Evolutionary conservation across 2,888 invertebrate species (phyloP), one percentile per base, ranked within the genome.

Genomic region (Lapara coniferarum): DNA sequence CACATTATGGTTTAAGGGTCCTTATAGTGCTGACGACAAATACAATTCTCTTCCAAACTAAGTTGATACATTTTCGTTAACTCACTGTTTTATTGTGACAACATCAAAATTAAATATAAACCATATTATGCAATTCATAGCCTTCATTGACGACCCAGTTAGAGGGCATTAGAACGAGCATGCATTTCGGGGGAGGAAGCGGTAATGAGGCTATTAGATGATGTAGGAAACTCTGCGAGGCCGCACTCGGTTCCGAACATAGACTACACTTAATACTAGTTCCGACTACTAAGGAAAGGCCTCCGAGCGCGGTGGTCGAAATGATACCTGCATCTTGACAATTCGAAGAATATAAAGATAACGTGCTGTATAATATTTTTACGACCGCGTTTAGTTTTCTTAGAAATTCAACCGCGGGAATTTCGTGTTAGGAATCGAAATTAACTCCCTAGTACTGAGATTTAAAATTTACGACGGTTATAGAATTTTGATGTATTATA

Each of bases 221-320:
- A 85, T 83, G 77, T 82, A 85, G 88, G 90, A 90, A 88, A 79
- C 81, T 68, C 75, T 67, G 73, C 85, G 81, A 89, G 88, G 89
- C 77, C 85, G 71, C 70, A 68, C 76, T 75, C 63, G 75, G 75
- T 81, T 78, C 84, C 82, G 85, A 79, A 12, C 49, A 63, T 37
- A 37, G 37, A 8, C 37, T 37, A 37, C 37, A 37, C 37, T 37
- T 37, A 37, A 37, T 37, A 37, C 8, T 37, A 37, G 37, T 37
- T 37, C 37, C 37, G 37, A 37, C 63, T 57, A 14, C 25, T 25
- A 25, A 2, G 57, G 30, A 57, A 30, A 19, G 63, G 13, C 49
- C 63, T 63, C 19, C 19, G 59, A 46, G 19, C 13, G 6, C 19
- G 7, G 57, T 57, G 14, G 14, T 57, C 19, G 46, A 19, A 19